Conservation (phyloP, 2,888 invertebrate genomes). For the Brenthis hecate region DNA sequence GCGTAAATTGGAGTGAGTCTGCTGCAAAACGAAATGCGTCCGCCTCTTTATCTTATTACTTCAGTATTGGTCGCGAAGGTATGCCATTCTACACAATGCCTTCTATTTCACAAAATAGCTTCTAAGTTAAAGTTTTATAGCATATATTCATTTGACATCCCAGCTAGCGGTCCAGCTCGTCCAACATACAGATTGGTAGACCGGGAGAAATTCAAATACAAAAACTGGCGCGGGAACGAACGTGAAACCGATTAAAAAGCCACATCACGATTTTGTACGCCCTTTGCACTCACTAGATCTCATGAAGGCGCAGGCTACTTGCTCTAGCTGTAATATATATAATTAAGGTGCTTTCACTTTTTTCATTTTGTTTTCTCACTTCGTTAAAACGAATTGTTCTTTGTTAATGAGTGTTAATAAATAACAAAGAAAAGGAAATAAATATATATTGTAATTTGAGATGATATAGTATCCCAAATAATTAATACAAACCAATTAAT, state of each 20-base stretch:
- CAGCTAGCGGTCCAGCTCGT: slow-evolving; percentile 52
- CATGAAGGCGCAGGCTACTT: slow-evolving; percentile 47
- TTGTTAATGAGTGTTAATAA: slow-evolving; percentile 16
- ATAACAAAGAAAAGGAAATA: not conserved
- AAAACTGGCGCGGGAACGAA: slow-evolving; percentile 78
- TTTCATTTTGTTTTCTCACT: slow-evolving; percentile 35
- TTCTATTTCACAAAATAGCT: slow-evolving; percentile 48
- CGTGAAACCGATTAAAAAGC: slow-evolving; percentile 82
- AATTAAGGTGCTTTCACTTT: slow-evolving; percentile 63
- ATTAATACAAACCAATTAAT: slow-evolving; percentile 25
- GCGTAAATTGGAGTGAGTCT: slow-evolving; percentile 79
- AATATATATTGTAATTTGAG: slow-evolving; percentile 11
- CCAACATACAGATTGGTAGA: slow-evolving; percentile 69
- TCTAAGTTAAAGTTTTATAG: slow-evolving; percentile 56
- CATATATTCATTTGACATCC: slow-evolving; percentile 52
- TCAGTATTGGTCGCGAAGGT: slow-evolving; percentile 55
- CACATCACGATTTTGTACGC: slow-evolving; percentile 82
- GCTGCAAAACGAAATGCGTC: slow-evolving; percentile 76
- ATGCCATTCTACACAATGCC: slow-evolving; percentile 44
- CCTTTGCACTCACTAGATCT: slow-evolving; percentile 80
- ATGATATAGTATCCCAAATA: slow-evolving; percentile 23
- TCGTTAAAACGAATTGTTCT: slow-evolving; percentile 38
- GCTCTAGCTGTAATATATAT: slow-evolving; percentile 45
- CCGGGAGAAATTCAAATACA: slow-evolving; percentile 77
- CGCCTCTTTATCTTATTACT: slow-evolving; percentile 80